Evolutionary conservation across 2,888 invertebrate species (phyloP).

Genomic region (Blastobasis adustella): DNA sequence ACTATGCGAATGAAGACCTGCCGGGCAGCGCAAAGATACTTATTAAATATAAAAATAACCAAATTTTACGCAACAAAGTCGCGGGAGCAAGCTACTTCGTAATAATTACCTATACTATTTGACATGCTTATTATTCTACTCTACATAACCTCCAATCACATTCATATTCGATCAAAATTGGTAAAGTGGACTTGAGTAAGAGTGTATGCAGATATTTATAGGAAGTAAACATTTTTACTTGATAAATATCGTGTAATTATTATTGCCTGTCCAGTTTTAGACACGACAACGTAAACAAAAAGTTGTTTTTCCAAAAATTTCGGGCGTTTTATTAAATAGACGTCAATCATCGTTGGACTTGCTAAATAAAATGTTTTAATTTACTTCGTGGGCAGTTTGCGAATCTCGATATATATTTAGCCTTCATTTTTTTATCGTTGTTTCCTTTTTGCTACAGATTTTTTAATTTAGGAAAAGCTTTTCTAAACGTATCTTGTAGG

Average conservation of each 20-base stretch:
- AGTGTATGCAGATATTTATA: no score
- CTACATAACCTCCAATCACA: background rate
- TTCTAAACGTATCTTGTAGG: background rate
- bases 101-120: no score
- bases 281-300: no score
- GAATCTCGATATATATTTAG: constrained; percentile 19
- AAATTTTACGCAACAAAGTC: no score
- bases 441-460: constrained; percentile 63
- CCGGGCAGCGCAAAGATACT: no score
- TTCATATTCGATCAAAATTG: constrained; percentile 22
- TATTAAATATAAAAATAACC: no score
- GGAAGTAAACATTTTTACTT: no score
- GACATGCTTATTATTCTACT: background rate
- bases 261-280: no score
- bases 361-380: constrained; percentile 55
- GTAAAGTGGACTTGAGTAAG: constrained; percentile 1
- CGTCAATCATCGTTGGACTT: constrained; percentile 49
- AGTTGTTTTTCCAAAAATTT: no score
- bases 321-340: constrained; percentile 39
- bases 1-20: no score
- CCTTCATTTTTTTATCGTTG: constrained; percentile 14
- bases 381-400: constrained; percentile 29
- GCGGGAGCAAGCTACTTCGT: no score
- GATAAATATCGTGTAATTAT: no score
- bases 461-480: constrained; percentile 25